Conservation (phyloP, 2,113 vertebrate genomes). For the Gila orcuttii region DNA sequence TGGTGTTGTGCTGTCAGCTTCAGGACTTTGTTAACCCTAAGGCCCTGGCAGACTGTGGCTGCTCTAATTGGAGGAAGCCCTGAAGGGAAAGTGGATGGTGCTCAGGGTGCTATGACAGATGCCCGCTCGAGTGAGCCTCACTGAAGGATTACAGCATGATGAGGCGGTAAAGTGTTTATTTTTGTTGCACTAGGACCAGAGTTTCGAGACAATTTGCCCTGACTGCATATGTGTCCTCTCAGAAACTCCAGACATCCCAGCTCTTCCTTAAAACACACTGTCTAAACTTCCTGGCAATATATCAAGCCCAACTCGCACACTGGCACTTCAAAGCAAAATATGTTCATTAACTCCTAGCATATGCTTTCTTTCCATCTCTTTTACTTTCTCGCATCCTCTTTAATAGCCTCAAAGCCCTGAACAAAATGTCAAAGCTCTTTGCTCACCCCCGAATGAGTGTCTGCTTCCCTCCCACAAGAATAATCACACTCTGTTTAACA, state of each 20-base stretch:
- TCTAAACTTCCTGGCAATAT: not conserved
- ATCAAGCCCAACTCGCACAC: not conserved
- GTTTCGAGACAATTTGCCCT: constrained; percentile 7
- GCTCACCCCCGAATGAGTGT: constrained; percentile 39
- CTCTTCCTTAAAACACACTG: not conserved
- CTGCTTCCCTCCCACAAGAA: constrained; percentile 44
- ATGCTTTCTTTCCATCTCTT: constrained; percentile 1
- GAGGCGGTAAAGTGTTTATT: constrained; percentile 47
- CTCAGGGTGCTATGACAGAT: constrained; percentile 43
- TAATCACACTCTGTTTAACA: constrained; percentile 45
- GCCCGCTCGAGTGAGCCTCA: constrained; percentile 46
- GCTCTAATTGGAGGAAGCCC: constrained; percentile 76
- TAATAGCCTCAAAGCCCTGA: constrained; percentile 18
- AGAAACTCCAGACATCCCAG: not conserved
- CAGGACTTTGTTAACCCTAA: constrained; percentile 67
- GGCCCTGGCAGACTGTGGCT: constrained; percentile 64
- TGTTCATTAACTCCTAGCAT: constrained; percentile 31
- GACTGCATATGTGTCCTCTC: not conserved
- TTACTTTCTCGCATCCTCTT: constrained; percentile 1
- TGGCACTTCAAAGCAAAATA: constrained; percentile 2
- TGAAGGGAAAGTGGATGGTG: constrained; percentile 60
- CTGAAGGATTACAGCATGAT: constrained; percentile 15
- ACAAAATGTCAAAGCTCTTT: constrained; percentile 43
- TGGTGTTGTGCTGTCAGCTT: constrained; percentile 64
- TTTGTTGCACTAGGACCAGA: constrained; percentile 8